Evolutionary conservation across 2,113 vertebrate genomes (phyloP), one percentile per base, ranked within the genome.

Genomic region (Alosa alosa): DNA sequence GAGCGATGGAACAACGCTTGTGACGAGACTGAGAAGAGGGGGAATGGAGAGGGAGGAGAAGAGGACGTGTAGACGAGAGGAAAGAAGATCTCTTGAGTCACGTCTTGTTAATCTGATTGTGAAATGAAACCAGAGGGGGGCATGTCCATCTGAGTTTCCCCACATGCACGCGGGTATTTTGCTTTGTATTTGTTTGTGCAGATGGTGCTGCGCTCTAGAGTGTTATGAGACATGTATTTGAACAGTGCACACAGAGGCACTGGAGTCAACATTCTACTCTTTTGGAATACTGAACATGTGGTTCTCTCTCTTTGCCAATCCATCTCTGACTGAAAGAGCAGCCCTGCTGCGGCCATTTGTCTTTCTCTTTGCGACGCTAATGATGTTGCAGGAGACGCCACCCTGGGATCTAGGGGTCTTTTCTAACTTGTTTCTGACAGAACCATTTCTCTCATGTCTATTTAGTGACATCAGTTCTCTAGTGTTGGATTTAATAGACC

Each of bases 251-350:
- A 36, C 72, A 78, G 36, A 36, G 31, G 13, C 72, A 78, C 72
- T 78, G 72, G 31, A 78, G 31, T 78, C 11, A 18, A 36, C 31
- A 2, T 13, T 36, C 13, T 39, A 39, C 72, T 36, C 72, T 78
- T 78, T 36, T 6, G 10, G 72, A 78, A 78, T 78, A 39, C 72
- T 78, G 72, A 78, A 17, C 72, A 78, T 39, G 72, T 78, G 72
- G 31, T 39, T 78, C 13, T 78, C 31, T 78, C 72, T 78, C 72
- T 41, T 39, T 78, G 72, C 31, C 72, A 41, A 78, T 78, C 13
- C 72, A 41, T 78, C 72, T 78, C 72, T 78, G 64, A 25, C 64
- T 31, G 3, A 78, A 41, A 36, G 72, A 41, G 9, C 72, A 78
- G 72, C 39, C 31, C 72, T 36, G 36, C 72, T 15, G 25, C 13